phyloP scores from a whole-genome alignment of 1,140 invertebrate species.

The Probaryconus sp. region DNA sequence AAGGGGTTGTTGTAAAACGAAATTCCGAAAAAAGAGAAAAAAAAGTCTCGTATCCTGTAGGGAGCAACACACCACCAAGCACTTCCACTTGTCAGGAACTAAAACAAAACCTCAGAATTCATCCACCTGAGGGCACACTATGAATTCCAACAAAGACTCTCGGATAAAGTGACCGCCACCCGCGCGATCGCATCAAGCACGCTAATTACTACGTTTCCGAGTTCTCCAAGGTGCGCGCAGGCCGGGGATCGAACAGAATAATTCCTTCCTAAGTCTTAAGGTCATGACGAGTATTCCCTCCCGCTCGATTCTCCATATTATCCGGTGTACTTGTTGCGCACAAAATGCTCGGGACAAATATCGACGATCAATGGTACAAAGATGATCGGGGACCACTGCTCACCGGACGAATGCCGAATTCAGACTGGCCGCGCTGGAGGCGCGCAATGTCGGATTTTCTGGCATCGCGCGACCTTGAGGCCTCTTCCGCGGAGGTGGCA shows the following conservation, averaged over 20 bases:
- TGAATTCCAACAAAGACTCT: conserved; percentile 7
- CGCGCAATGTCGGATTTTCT: conserved; percentile 42
- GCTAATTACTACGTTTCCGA: conserved; percentile 37
- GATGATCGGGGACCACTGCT: not conserved
- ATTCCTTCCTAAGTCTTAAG: conserved; percentile 30
- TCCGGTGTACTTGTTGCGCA: not conserved
- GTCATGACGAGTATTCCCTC: conserved; percentile 21
- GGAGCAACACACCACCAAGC: conserved; percentile 29
- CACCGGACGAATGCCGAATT: conserved; percentile 22
- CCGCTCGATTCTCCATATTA: conserved; percentile 36
- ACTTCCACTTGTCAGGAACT: conserved; percentile 9
- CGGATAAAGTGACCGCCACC: conserved; percentile 9
- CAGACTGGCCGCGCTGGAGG: conserved; percentile 16
- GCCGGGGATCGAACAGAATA: not conserved
- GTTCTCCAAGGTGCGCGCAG: conserved; percentile 3
- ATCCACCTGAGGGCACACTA: conserved; percentile 13
- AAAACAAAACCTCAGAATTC: conserved; percentile 19
- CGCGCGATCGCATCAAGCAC: conserved; percentile 31
- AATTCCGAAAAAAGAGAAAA: too few species aligned
- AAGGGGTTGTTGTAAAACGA: too few species aligned
- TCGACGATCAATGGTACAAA: not conserved
- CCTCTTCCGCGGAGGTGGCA: conserved; percentile 49
- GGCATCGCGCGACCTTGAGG: conserved; percentile 55
- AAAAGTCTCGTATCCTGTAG: too few species aligned
- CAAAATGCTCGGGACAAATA: not conserved